These are phyloP conservation scores for Metaphire vulgaris DNA, from an alignment of 1,140 invertebrate species.

Conservation along the genomic window DNA sequence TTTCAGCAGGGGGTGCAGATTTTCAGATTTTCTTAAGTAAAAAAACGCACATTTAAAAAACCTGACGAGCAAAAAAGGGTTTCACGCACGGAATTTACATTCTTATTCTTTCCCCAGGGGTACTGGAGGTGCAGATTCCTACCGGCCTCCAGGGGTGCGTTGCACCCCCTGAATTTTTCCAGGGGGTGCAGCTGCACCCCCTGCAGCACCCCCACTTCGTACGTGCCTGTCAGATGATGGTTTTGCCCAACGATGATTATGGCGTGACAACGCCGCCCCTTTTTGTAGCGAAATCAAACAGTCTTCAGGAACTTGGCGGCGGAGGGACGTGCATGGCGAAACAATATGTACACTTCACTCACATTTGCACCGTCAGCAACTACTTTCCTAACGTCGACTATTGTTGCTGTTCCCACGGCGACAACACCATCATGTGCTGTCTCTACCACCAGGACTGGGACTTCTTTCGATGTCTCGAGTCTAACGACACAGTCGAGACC, in stretches of 20 bases:
- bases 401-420: slow-evolving; percentile 10
- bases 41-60: too few species aligned
- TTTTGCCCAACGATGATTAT: background rate
- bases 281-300: background rate
- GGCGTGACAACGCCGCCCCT: background rate
- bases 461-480: slow-evolving; percentile 19
- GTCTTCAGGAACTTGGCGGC: background rate
- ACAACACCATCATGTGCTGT: slow-evolving; percentile 13
- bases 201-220: too few species aligned
- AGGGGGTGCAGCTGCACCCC: background rate
- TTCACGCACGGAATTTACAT: too few species aligned
- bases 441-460: slow-evolving; percentile 23
- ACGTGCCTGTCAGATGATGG: background rate
- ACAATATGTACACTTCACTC: slow-evolving; percentile 22
- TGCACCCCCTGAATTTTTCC: background rate
- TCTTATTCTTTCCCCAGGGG: too few species aligned
- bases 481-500: slow-evolving; percentile 1
- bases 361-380: slow-evolving; percentile 21
- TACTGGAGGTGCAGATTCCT: background rate
- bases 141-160: background rate
- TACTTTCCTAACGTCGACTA: slow-evolving; percentile 9
- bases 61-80: too few species aligned
- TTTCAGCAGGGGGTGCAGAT: too few species aligned
- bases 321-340: background rate
- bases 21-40: too few species aligned